phyloP scores from a whole-genome alignment of 2,888 invertebrate genomes.

The Hirtodrosophila cameraria region DNA sequence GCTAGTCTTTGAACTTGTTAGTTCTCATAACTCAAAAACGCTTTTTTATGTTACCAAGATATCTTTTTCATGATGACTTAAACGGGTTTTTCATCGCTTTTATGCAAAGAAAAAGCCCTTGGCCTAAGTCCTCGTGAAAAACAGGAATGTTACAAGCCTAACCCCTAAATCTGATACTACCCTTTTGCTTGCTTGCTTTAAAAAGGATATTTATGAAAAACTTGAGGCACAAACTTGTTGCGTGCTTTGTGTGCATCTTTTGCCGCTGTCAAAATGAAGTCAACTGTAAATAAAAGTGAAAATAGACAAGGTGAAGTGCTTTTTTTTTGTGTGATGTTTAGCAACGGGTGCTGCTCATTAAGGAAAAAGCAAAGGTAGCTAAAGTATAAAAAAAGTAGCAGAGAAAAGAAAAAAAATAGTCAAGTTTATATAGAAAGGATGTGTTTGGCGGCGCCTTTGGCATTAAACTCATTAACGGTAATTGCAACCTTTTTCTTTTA shows the following conservation, averaged over 20 bases:
- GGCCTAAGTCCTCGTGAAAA: too few relatives aligned
- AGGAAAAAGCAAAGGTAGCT: conserved; percentile 15
- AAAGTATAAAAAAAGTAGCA: conserved; percentile 13
- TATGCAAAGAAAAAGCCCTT: too few relatives aligned
- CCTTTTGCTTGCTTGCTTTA: background rate
- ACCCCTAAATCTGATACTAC: background rate
- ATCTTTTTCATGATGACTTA: too few relatives aligned
- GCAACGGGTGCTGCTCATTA: conserved; percentile 66
- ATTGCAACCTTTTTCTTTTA: conserved; percentile 75
- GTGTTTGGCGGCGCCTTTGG: conserved; percentile 70
- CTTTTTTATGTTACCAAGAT: too few relatives aligned
- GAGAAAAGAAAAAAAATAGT: conserved; percentile 14
- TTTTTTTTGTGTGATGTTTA: conserved; percentile 36
- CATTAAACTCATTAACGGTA: conserved; percentile 81
- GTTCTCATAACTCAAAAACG: too few relatives aligned
- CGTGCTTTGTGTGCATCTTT: conserved; percentile 42
- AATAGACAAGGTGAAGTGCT: conserved; percentile 42
- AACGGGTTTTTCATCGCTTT: too few relatives aligned
- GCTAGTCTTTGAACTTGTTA: too few relatives aligned
- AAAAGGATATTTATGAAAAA: conserved; percentile 1
- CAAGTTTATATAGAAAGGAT: conserved; percentile 26
- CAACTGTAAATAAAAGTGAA: conserved; percentile 66
- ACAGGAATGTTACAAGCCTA: too few relatives aligned
- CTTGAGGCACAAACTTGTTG: conserved; percentile 61
- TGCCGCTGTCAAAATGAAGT: conserved; percentile 57